Evolutionary conservation across 1,140 invertebrate genomes (phyloP), one percentile per base, ranked within the genome.

Genomic region (Drosophila dunni): DNA sequence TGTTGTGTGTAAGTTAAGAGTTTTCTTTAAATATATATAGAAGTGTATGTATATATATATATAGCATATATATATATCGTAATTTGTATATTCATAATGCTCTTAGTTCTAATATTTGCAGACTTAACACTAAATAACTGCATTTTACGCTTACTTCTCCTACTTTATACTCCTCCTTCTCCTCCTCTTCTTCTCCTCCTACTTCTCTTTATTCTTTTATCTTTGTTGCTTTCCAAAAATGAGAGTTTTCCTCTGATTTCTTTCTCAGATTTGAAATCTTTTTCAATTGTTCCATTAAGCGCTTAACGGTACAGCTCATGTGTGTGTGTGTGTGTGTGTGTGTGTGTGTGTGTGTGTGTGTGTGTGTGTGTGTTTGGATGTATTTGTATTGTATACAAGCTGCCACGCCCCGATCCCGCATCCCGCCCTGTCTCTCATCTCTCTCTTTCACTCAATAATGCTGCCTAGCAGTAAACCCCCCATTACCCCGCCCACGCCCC

Each of bases 111-210:
- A 89, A 81, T 89, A 89, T 89, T 89, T 89, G 85, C 84, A 89
- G 84, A 48, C 84, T 90, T 89, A 89, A 90, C 74, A 89, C 84
- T 89, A 89, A 89, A 89, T 88, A 89, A 89, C 84, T 89, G 84
- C 84, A 89, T 89, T 89, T 85, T 79, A 79, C 83, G 79, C 79
- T 81, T 80, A 63, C 53, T 74, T 50, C 36, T 70, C 56, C 29
- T 53, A 53, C 7, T 60, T 40, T 44, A 50, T 58, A 53, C 29
- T 24, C 33, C 50, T 58, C 48, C 51, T 58, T 36, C 48, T 58
- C 36, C 48, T 5, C 24, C 24, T 29, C 24, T 46, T 24, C 13
- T 9, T 40, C 34, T 36, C 20, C 40, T 38, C 44, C 13, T 44
- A 20, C 17, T 36, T 61, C 13, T 15, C 20, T 10, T 10, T 15